Evolutionary conservation across 2,797 vertebrate genomes (phyloP).

Genomic region (Poeciliopsis gracilis): DNA sequence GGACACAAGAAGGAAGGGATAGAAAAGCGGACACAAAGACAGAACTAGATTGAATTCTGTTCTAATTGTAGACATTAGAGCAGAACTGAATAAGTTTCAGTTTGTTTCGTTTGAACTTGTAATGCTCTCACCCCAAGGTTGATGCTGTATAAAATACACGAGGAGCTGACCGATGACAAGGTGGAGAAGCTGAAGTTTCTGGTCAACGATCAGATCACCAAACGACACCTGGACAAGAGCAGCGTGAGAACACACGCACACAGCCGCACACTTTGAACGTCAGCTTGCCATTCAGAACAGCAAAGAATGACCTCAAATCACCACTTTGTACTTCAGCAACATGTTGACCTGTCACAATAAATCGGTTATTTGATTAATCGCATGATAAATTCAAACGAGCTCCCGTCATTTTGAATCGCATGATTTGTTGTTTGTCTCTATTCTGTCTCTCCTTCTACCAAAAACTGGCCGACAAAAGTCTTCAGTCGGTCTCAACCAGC

Average conservation of each 20-base stretch:
- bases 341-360: not conserved
- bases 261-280: not conserved
- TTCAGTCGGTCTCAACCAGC: too few relatives aligned
- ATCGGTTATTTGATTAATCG: too few relatives aligned
- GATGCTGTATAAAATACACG: constrained; percentile 73
- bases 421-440: too few relatives aligned
- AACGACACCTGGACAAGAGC: constrained; percentile 55
- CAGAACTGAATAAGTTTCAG: not conserved
- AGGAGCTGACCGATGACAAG: constrained; percentile 58
- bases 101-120: not conserved
- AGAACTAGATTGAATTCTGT: too few relatives aligned
- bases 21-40: not conserved
- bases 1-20: not conserved
- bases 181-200: constrained; percentile 71
- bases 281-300: not conserved
- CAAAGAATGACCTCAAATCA: not conserved
- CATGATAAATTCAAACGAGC: not conserved
- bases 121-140: constrained; percentile 59
- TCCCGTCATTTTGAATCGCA: not conserved
- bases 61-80: not conserved
- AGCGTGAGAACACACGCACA: constrained; percentile 59
- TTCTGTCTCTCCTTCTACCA: too few relatives aligned
- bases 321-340: not conserved
- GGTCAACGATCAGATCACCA: constrained; percentile 27
- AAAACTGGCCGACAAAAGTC: too few relatives aligned